Conservation (phyloP, 2,113 vertebrate species). For the Aptenodytes patagonicus region DNA sequence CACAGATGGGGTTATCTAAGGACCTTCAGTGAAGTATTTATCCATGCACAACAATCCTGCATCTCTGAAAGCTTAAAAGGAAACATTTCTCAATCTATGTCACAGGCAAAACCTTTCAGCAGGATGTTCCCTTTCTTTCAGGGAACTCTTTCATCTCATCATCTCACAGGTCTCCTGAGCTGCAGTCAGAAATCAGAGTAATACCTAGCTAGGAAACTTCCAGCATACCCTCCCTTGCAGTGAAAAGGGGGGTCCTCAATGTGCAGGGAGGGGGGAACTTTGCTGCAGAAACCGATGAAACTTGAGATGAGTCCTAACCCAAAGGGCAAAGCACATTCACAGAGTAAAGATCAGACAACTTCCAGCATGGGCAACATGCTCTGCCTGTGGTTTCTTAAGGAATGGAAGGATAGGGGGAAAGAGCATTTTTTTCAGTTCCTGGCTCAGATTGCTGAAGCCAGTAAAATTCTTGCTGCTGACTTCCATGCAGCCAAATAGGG, state of each 20-base stretch:
- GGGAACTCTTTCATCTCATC: background rate
- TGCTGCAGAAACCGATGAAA: background rate
- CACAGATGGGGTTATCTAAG: background rate
- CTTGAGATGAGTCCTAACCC: background rate
- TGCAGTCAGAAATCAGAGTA: background rate
- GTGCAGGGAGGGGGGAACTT: background rate
- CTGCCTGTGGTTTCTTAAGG: constrained; percentile 2
- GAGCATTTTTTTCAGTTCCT: constrained; percentile 17
- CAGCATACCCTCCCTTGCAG: background rate
- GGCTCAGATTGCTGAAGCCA: background rate
- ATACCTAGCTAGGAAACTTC: background rate
- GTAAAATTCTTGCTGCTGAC: background rate
- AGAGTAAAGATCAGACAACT: background rate
- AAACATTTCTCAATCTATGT: background rate
- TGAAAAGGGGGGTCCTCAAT: background rate
- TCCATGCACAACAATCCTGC: background rate
- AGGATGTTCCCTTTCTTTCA: background rate
- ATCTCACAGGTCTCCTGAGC: background rate
- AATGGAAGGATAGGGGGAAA: background rate
- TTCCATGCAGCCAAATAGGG: background rate
- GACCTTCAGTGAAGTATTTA: background rate
- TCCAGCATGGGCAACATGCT: background rate
- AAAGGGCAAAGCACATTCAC: background rate
- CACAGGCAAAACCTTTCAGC: background rate
- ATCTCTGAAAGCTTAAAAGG: background rate